A percentile compares a stretch with the other conserved stretches of the same genome.
Evolutionary conservation across 2,797 vertebrate genomes (phyloP).

Genomic region (Sebastes alutus): DNA sequence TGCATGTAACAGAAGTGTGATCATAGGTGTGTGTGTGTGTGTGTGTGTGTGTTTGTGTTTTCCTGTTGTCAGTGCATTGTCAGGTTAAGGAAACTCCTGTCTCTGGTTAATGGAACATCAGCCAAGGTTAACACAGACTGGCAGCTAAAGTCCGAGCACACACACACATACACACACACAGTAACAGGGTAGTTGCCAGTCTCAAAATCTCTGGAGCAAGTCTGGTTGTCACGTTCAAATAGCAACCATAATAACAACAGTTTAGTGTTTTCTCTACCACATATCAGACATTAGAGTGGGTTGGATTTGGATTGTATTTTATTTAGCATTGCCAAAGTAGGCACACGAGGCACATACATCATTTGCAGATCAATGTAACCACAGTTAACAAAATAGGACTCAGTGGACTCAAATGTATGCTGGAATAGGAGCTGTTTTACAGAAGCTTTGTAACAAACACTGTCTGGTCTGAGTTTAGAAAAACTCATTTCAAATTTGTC

Average conservation of each 20-base stretch:
- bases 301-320: background rate
- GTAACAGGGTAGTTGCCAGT: background rate
- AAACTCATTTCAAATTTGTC: background rate
- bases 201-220: conserved; percentile 1
- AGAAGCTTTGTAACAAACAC: background rate
- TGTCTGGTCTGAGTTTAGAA: background rate
- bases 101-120: conserved; percentile 66
- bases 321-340: background rate
- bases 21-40: background rate
- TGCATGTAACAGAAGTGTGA: background rate
- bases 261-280: background rate
- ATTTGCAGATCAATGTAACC: background rate
- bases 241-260: background rate
- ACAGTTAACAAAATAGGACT: background rate
- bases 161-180: background rate
- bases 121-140: conserved; percentile 60
- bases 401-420: background rate
- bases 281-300: background rate
- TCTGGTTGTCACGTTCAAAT: background rate
- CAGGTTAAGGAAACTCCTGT: conserved; percentile 64
- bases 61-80: conserved; percentile 44
- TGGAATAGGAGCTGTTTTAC: background rate
- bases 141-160: conserved; percentile 33
- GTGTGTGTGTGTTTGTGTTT: background rate
- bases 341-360: background rate